Base-by-base conservation (phyloP, 2,113 vertebrate species). In the Raja brachyura region DNA sequence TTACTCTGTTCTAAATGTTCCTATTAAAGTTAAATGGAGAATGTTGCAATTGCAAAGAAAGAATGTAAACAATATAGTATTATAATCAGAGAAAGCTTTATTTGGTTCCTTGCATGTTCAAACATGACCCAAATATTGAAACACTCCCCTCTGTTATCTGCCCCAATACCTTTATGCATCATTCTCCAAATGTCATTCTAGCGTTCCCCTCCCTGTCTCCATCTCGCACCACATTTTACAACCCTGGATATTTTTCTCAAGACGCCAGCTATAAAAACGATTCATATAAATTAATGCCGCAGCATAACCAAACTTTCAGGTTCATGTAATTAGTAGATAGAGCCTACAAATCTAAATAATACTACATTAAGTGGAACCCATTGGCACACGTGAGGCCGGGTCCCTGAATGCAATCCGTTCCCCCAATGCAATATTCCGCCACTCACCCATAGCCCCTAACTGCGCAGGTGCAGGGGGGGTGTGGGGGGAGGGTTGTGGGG, bases 261-360 rank as follows among this genome's bases (percentile, higher is more conserved):
- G 33, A 5, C 16, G 48, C 14, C 4, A 14, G 39, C 39, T 48
- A 79, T 22, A 48, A 5, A 79, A 79, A 79, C 14, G 39, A 25
- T 39, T 79, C 4, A 48, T 77, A 2, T 13, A 39, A 20, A 39
- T 77, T 77, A 79, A 79, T 16, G 5, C 77, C 20, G 16, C 77
- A 48, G 77, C 77, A 39, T 48, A 79, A 68, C 66, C 3, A 20
- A 79, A 79, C 39, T 56, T 56, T 83, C 56, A 22, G 22, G 25
- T 48, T 22, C 39, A 14, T 31, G 56, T 28, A 22, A 59, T 81
- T 81, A 9, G n/a, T 86, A 86, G 22, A 28, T 0, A 10, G 4
- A 85, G 25, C 13, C 25, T 59, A n/a, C 56, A n/a, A 86, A n/a
- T 86, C 25, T 28, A 85, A 85, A 85, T 85, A 85, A 85, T 85